phyloP scores from a whole-genome alignment of 2,888 invertebrate species.

The Metellina segmentata region DNA sequence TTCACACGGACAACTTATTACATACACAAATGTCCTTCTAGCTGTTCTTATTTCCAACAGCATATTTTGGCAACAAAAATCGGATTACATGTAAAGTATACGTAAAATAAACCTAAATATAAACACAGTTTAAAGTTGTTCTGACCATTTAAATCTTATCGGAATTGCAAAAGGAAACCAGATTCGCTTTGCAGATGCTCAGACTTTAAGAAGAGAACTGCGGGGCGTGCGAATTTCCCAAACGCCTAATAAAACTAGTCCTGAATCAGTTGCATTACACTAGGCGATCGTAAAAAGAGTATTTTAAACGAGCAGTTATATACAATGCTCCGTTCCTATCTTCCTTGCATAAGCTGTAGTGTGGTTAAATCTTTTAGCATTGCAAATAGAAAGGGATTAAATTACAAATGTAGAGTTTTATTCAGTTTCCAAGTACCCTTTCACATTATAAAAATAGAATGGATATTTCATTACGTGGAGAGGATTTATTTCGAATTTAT shows the following conservation, averaged over 20 bases:
- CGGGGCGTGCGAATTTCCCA: constrained; percentile 2
- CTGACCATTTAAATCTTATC: not conserved
- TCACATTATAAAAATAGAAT: not conserved
- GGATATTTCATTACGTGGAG: not conserved
- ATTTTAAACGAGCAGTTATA: not conserved
- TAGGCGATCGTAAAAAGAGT: not conserved
- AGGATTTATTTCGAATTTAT: not conserved
- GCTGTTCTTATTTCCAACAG: not conserved
- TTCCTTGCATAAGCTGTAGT: not conserved
- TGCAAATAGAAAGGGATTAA: not conserved
- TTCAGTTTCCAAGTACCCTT: not conserved
- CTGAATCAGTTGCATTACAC: constrained; percentile 4
- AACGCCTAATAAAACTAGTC: constrained; percentile 12
- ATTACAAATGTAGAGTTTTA: not conserved
- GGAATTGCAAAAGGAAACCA: not conserved
- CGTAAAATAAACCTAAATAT: not conserved
- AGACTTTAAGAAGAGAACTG: not conserved
- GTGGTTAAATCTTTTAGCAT: not conserved
- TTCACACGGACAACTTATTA: not conserved
- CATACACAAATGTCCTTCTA: not conserved
- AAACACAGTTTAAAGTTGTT: not conserved
- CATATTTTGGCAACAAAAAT: not conserved
- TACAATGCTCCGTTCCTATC: not conserved
- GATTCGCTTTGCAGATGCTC: not conserved
- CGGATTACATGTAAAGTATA: not conserved